Evolutionary conservation across 2,888 invertebrate genomes (phyloP), one percentile per base, ranked within the genome.

Genomic region (Zhengitettix transpicula): DNA sequence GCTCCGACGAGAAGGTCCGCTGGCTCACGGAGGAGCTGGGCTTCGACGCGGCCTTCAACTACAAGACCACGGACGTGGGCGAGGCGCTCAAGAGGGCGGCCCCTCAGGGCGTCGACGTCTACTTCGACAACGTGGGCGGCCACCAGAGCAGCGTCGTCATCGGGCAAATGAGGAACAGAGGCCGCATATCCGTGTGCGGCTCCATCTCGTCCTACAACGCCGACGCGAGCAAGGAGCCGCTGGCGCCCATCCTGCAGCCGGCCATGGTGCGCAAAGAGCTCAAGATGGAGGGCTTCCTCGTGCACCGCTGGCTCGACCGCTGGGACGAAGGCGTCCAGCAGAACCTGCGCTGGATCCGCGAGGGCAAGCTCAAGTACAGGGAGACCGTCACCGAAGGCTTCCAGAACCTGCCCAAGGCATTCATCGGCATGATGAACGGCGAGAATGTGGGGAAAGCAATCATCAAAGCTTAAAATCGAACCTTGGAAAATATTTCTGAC

Each of bases 81-180:
- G 68, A 74, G 55, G 79, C 77, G 53, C 72, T 89, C 14, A 78
- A 77, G 63, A 73, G 81, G 69, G 74, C 72, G 58, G 84, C 85
- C 12, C 84, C 86, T 0, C 73, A 83, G n/a, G 86, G 86, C 2
- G 72, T 88, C 0, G 85, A 88, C 68, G 83, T 85, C 67, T 88
- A 84, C 67, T 88, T 87, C 68, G 88, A 88, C 69, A 88, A 87
- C 70, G 87, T 87, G 73, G 85, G 84, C 10, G 85, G 85, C 1
- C 79, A 81, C 64, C 74, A 84, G 10, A 81, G 82, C 51, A 77
- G 77, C 62, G 72, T 69, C 1, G 76, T 84, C 3, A 71, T 84
- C 7, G 73, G 76, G 17, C 78, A 80, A 65, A 84, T 85, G 84
- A 83, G 79, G 60, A 63, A 63, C 40, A 76, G 70, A 64, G 84